A percentile compares a stretch with the other conserved stretches of the same genome.
These are phyloP conservation scores for Diplodus sargus DNA, from an alignment of 2,797 vertebrate species.

Conservation along the genomic window DNA sequence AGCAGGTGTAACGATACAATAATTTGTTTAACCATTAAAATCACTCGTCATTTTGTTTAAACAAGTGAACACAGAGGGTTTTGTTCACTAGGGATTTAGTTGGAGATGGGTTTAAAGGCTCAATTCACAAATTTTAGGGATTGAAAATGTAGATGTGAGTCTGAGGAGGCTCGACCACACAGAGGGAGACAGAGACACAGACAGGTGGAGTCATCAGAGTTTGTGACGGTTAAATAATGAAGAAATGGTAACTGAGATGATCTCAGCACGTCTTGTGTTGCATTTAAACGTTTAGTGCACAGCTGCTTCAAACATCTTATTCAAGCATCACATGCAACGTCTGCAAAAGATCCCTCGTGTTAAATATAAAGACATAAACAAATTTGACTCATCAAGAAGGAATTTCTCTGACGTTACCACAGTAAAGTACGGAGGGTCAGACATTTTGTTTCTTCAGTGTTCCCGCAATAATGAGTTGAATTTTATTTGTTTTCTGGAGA, in stretches of 20 bases:
- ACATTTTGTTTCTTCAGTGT: no score
- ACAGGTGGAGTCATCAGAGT: no score
- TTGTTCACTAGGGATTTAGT: not conserved
- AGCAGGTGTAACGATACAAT: not conserved
- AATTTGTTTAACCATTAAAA: not conserved
- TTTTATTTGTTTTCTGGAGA: no score
- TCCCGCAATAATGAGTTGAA: no score
- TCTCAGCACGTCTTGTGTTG: not conserved
- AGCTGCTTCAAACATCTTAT: not conserved
- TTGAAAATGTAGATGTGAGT: not conserved
- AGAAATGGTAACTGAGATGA: not conserved
- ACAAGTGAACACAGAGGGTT: not conserved
- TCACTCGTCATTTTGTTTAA: not conserved
- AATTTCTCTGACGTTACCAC: not conserved
- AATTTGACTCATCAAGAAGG: not conserved
- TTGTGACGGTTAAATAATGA: not conserved
- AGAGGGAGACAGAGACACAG: not conserved
- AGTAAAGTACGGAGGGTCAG: not conserved
- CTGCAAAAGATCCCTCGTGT: not conserved
- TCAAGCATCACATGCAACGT: not conserved
- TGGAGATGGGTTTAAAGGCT: constrained; percentile 4
- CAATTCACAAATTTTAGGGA: not conserved
- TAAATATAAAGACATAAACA: not conserved
- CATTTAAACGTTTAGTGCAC: not conserved
- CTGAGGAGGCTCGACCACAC: not conserved